Conservation (phyloP, 2,888 invertebrate species). For the Aphidius colemani region DNA sequence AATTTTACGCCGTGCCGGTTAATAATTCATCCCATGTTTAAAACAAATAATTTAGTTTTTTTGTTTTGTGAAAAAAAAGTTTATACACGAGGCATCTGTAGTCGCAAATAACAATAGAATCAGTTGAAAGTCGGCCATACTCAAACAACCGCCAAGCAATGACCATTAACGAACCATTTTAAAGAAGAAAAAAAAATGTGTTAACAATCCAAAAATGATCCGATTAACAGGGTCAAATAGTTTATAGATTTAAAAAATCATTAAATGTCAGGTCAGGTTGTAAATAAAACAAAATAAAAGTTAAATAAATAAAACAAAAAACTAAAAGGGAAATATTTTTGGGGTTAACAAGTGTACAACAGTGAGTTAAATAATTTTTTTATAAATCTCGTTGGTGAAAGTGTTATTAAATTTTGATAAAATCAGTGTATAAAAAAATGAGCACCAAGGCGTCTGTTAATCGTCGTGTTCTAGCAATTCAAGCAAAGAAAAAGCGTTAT, state of each 20-base stretch:
- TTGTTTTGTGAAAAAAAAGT: too few relatives aligned
- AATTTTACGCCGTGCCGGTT: too few relatives aligned
- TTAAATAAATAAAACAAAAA: too few relatives aligned
- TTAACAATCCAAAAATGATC: neutral
- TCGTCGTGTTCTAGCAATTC: conserved; percentile 87
- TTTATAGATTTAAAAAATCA: neutral
- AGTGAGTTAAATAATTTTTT: too few relatives aligned
- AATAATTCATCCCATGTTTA: too few relatives aligned
- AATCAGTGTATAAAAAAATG: conserved; percentile 62
- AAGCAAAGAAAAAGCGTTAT: conserved; percentile 90
- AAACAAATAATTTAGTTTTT: too few relatives aligned
- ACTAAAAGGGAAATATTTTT: too few relatives aligned
- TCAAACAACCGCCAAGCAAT: conserved; percentile 54
- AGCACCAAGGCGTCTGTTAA: conserved; percentile 90
- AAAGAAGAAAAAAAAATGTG: neutral
- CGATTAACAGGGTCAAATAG: neutral
- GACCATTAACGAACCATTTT: conserved; percentile 35
- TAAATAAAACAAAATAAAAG: too few relatives aligned
- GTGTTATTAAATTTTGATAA: neutral
- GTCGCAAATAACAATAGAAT: neutral
- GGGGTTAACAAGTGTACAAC: too few relatives aligned
- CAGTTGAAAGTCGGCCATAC: conserved; percentile 47
- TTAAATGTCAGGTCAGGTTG: too few relatives aligned
- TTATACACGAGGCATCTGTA: too few relatives aligned
- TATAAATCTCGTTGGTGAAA: neutral